Evolutionary conservation across 2,888 invertebrate species (phyloP).

Genomic region (Trissoscelio sp.): DNA sequence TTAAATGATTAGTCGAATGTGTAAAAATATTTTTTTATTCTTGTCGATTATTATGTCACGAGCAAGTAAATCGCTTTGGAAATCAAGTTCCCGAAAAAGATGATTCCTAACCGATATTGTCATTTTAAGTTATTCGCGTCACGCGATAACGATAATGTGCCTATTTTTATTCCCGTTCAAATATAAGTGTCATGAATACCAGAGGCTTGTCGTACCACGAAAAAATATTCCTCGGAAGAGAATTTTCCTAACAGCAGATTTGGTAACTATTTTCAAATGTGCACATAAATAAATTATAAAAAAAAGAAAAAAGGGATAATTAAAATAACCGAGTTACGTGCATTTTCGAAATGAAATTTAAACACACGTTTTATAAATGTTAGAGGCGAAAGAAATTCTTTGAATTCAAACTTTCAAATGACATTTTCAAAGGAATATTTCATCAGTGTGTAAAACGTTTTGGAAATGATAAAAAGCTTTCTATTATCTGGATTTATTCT

Average conservation of each 20-base stretch:
- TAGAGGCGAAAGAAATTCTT: too few species aligned
- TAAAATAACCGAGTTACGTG: too few species aligned
- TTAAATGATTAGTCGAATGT: conserved; percentile 2
- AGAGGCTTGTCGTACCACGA: neutral
- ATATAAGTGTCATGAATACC: conserved; percentile 31
- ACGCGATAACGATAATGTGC: conserved; percentile 54
- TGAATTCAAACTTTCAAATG: too few species aligned
- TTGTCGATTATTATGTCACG: conserved; percentile 2
- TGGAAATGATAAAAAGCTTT: neutral
- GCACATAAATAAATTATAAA: neutral
- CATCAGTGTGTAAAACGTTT: too few species aligned
- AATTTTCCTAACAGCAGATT: neutral
- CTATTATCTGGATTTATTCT: neutral
- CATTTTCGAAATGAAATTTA: too few species aligned
- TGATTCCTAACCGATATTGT: conserved; percentile 39
- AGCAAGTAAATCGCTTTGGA: neutral
- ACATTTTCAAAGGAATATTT: too few species aligned
- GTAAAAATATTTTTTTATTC: neutral
- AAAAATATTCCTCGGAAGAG: neutral
- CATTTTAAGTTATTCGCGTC: conserved; percentile 42
- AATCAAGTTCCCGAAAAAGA: conserved; percentile 5
- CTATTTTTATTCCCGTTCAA: conserved; percentile 43
- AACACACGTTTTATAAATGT: too few species aligned
- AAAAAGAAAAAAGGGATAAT: neutral
- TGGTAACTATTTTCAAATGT: neutral